Evolutionary conservation across 2,888 invertebrate species (phyloP), one percentile per base, ranked within the genome.

Genomic region (Hyposoter dolosus): DNA sequence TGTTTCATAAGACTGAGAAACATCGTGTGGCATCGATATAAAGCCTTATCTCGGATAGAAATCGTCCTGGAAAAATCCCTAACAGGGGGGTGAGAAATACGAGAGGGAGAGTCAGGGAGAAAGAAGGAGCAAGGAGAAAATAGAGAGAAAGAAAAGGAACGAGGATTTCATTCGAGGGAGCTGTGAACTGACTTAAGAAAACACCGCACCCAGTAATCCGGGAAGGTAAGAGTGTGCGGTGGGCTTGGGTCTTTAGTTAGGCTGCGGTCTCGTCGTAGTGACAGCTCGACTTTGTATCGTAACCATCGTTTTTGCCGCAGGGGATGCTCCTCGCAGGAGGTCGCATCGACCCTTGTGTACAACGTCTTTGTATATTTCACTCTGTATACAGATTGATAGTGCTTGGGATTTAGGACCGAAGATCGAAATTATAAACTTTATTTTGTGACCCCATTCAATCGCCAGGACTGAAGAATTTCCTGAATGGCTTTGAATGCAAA

Each of bases 1-100:
- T 89, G 91, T 91, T 93, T 93, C 91, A 91, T 88, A 90, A 89
- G 92, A 92, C 92, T 90, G 89, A 91, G 91, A 93, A 92, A 92
- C 92, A 93, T 93, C 89, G 92, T 60, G 88, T 88, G 90, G 92
- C 92, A 93, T 93, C 93, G 92, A 78, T 56, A 92, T 93, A 92
- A 92, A 91, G 92, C 92, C 92, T 92, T 93, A 93, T 93, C 93
- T 92, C 85, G 91, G 91, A 90, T 92, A 91, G 90, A 92, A 92
- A 92, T 91, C 91, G 89, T 88, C 88, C 88, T 86, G 82, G 50
- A 77, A 68, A 81, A 81, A 78, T 63, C 76, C 80, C 60, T 32
- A 32, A 75, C 63, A 12, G 35, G 53, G 60, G 43, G n/a, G 47
- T 43, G 69, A 60, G 66, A 56, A 43, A 79, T 53, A 28, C n/a